Percentiles rank a stretch among this genome's conserved stretches.
Evolutionary conservation across 2,888 invertebrate genomes (phyloP).

Genomic region (Lepidochrysops patricia): DNA sequence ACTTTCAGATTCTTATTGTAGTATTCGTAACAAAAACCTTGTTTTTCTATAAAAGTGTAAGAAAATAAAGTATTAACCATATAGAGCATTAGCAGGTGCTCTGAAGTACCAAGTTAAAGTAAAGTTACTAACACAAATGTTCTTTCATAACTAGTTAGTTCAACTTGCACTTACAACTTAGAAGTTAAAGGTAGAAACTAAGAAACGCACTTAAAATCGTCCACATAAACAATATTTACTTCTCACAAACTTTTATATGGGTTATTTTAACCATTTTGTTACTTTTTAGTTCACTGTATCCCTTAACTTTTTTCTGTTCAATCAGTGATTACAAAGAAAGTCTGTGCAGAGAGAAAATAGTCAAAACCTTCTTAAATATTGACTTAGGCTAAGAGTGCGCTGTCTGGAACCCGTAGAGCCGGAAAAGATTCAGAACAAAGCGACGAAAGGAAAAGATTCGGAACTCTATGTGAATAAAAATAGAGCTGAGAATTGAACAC

Average conservation of each 20-base stretch:
- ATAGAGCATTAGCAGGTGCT: background rate
- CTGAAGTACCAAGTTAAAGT: background rate
- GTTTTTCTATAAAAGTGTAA: too few relatives aligned
- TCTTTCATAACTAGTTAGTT: background rate
- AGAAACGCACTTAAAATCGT: background rate
- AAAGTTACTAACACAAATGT: conserved; percentile 2
- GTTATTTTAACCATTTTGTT: background rate
- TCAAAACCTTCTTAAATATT: background rate
- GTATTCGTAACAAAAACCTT: too few relatives aligned
- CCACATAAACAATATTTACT: background rate
- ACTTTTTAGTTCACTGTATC: background rate
- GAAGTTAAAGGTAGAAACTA: background rate
- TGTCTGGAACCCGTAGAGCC: too few relatives aligned
- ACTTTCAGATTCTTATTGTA: too few relatives aligned
- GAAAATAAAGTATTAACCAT: background rate
- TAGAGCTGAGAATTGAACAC: too few relatives aligned
- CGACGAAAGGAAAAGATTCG: too few relatives aligned
- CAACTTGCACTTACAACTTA: background rate
- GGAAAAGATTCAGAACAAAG: too few relatives aligned
- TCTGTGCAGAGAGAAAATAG: background rate
- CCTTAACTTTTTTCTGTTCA: background rate
- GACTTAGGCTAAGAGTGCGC: too few relatives aligned
- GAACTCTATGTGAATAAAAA: too few relatives aligned
- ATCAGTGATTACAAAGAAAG: background rate
- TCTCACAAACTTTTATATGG: background rate